Evolutionary conservation across 2,888 invertebrate species (phyloP), one percentile per base, ranked within the genome.

Genomic region (Eupithecia inturbata): DNA sequence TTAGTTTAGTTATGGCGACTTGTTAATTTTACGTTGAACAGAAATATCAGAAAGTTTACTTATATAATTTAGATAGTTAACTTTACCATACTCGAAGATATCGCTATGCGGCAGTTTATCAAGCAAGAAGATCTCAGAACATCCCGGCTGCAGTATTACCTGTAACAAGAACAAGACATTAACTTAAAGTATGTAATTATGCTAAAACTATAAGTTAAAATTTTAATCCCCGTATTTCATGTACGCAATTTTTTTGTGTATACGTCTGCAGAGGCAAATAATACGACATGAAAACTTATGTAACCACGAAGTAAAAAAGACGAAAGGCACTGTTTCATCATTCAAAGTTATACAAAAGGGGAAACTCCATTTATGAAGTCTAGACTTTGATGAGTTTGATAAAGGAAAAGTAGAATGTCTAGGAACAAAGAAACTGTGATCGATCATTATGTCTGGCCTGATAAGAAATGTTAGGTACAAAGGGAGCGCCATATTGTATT

Each of bases 391-490:
- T 5, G 16, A 5, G 26, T 60, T 26, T 26, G 12, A 10, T 60
- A 26, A 60, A 12, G 57, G 67, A 33, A 68, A 68, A 53, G 68
- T 68, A n/a, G 57, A 36, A 39, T 57, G 33, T 57, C 36, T 14
- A 36, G 68, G 33, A 53, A 57, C 68, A 68, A 68, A 57, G 62
- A 31, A 60, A 57, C 26, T 57, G 10, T 53, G 22, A 53, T 53
- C 22, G 26, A 57, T 57, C 57, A 57, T 57, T 22, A 10, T 53
- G 4, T 31, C 62, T 31, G 62, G 31, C 31, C 14, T 62, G 62
- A 31, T 19, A 31, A 31, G 28, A 31, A 31, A 19, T 16, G n/a
- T 60, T 14, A 1, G 6, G 31, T 62, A 62, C 31, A 16, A 62
- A 57, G 22, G 53, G 26, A 57, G 22, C 12, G 53, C 26, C 0